phyloP scores from a whole-genome alignment of 1,140 invertebrate genomes.

The Rhynchophorus ferrugineus region DNA sequence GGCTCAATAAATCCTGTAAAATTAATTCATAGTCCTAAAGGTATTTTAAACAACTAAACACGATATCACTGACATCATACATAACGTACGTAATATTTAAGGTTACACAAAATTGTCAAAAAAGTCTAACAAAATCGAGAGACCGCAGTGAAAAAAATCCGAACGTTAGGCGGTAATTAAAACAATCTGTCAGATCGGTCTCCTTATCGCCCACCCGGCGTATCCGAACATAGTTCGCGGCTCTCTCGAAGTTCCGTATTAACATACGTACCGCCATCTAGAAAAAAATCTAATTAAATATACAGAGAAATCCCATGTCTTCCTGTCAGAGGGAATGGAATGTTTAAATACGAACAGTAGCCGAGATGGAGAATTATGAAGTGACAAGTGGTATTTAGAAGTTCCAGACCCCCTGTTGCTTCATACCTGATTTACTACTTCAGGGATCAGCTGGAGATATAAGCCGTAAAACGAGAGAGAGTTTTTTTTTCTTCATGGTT shows the following conservation, averaged over 20 bases:
- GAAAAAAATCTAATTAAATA: slow-evolving; percentile 19
- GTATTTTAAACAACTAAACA: no score
- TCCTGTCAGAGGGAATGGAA: slow-evolving; percentile 11
- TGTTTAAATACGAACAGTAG: slow-evolving; percentile 17
- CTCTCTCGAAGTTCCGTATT: background rate
- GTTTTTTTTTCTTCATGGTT: background rate
- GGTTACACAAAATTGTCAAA: no score
- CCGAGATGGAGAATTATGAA: slow-evolving; percentile 15
- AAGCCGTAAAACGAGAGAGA: slow-evolving; percentile 1
- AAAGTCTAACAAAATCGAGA: no score
- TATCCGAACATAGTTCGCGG: slow-evolving; percentile 1
- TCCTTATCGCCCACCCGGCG: background rate
- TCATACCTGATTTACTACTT: slow-evolving; percentile 5
- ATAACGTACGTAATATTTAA: no score
- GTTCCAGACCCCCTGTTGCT: slow-evolving; percentile 12
- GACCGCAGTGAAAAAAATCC: no score
- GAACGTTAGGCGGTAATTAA: no score
- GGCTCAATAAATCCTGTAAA: no score
- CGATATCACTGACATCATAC: no score
- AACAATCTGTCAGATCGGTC: no score
- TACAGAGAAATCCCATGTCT: slow-evolving; percentile 6
- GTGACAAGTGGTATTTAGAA: slow-evolving; percentile 17
- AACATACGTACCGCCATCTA: background rate
- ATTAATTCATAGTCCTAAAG: no score
- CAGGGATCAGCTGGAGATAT: background rate